Conservation (phyloP, 2,797 vertebrate species). For the Gymnodraco acuticeps region DNA sequence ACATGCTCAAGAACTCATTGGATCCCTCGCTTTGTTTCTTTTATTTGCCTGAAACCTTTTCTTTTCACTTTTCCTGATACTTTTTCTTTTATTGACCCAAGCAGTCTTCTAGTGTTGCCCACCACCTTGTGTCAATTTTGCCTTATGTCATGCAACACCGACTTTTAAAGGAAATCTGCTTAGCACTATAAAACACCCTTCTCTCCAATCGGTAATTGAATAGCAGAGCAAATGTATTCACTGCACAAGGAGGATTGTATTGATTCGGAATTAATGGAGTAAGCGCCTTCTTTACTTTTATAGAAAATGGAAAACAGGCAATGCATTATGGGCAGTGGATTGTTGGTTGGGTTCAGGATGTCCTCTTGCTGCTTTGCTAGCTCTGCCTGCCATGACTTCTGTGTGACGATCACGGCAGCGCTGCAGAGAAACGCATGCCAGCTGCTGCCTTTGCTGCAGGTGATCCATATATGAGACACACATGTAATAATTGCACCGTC, state of each 20-base stretch:
- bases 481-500: slow-evolving; percentile 63
- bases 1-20: slow-evolving; percentile 65
- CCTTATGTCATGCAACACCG: slow-evolving; percentile 68
- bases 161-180: slow-evolving; percentile 73
- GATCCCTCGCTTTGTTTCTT: slow-evolving; percentile 43
- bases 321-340: slow-evolving; percentile 24
- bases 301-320: slow-evolving; percentile 42
- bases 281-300: slow-evolving; percentile 36
- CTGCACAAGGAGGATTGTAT: slow-evolving; percentile 50
- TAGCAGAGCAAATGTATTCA: slow-evolving; percentile 58
- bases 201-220: slow-evolving; percentile 55
- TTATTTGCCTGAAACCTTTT: slow-evolving; percentile 51
- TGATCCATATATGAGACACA: slow-evolving; percentile 71
- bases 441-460: slow-evolving; percentile 78
- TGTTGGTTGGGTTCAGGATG: slow-evolving; percentile 35
- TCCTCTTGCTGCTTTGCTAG: slow-evolving; percentile 57
- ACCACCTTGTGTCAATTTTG: slow-evolving; percentile 66
- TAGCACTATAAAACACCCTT: slow-evolving; percentile 67
- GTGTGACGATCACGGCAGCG: slow-evolving; percentile 47
- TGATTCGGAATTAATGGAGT: slow-evolving; percentile 56
- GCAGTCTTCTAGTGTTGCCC: slow-evolving; percentile 53
- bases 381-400: slow-evolving; percentile 50
- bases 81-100: slow-evolving; percentile 58
- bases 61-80: no score
- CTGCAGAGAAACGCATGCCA: slow-evolving; percentile 68